Evolutionary conservation across 2,113 vertebrate species (phyloP).

Genomic region (Pristiophorus japonicus): DNA sequence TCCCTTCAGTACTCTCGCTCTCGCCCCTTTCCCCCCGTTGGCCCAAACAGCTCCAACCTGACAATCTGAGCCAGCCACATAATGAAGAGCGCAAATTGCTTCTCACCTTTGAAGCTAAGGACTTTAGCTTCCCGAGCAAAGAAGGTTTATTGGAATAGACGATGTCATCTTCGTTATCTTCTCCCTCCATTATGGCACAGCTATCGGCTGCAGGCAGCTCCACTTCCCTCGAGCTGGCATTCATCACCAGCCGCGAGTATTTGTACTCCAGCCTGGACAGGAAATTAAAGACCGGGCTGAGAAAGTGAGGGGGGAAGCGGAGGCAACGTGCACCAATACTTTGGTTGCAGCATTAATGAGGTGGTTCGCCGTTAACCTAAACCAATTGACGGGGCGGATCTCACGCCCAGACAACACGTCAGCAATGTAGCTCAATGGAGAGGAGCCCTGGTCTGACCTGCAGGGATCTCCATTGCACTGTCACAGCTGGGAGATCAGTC

Average conservation of each 20-base stretch:
- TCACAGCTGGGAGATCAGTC: too few species aligned
- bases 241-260: conserved; percentile 93
- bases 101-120: conserved; percentile 85
- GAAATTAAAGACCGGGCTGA: not conserved
- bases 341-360: not conserved
- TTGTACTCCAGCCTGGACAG: conserved; percentile 82
- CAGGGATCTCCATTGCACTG: too few species aligned
- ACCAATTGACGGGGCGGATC: not conserved
- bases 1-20: too few species aligned
- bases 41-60: too few species aligned
- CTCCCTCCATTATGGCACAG: conserved; percentile 97
- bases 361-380: not conserved
- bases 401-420: not conserved
- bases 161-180: conserved; percentile 88
- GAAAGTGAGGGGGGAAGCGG: not conserved
- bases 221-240: conserved; percentile 83
- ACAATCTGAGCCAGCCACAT: not conserved
- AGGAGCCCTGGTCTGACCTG: too few species aligned
- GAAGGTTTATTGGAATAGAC: conserved; percentile 88
- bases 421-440: not conserved
- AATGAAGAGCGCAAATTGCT: not conserved
- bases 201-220: conserved; percentile 91
- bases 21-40: too few species aligned
- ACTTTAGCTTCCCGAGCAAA: conserved; percentile 83
- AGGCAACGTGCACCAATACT: not conserved